Conservation (phyloP, 2,113 vertebrate species). For the Labeo rohita region DNA sequence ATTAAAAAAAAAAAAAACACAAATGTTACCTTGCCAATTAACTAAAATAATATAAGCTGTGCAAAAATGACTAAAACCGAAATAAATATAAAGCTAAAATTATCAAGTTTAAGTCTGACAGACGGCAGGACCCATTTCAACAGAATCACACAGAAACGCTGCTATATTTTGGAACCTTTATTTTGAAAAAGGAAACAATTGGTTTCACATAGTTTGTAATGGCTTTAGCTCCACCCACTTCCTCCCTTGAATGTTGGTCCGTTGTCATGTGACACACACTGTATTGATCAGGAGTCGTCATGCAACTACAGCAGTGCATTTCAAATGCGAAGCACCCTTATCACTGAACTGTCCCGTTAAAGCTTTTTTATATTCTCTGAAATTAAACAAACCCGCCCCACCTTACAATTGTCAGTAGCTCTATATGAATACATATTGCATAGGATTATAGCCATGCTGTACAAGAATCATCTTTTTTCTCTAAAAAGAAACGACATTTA, state of each 20-base stretch:
- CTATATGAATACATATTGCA: conserved; percentile 93
- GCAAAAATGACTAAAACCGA: no score
- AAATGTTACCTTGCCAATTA: no score
- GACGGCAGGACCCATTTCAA: background rate
- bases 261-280: conserved; percentile 90
- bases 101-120: no score
- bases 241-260: conserved; percentile 72
- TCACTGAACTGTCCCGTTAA: conserved; percentile 83
- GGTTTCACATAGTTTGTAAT: conserved; percentile 91
- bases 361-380: conserved; percentile 73
- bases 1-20: no score
- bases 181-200: conserved; percentile 66
- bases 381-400: conserved; percentile 78
- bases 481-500: conserved; percentile 75
- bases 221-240: conserved; percentile 77
- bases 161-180: conserved; percentile 41
- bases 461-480: conserved; percentile 68
- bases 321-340: conserved; percentile 80
- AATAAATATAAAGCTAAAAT: no score
- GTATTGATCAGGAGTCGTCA: conserved; percentile 87
- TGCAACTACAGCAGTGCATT: conserved; percentile 91
- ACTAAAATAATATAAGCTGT: no score
- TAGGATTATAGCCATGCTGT: conserved; percentile 99
- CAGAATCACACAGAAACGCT: conserved; percentile 1
- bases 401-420: conserved; percentile 85